Base-by-base conservation (phyloP, 2,113 vertebrate genomes). In the Scophthalmus maximus region DNA sequence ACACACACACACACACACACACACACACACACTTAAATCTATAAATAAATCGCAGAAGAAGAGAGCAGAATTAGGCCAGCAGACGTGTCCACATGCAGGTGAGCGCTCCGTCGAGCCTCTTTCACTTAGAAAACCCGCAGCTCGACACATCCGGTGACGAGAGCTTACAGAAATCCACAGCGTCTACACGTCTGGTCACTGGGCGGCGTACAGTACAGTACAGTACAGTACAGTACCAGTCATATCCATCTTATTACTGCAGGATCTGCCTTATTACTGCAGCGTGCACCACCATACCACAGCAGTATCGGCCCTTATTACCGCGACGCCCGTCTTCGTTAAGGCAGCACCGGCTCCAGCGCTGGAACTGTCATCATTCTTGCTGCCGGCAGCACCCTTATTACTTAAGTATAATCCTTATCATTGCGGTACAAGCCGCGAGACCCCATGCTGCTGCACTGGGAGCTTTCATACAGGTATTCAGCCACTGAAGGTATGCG, bases 1-100 rank as follows among this genome's bases (percentile, higher is more conserved):
- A 30, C 69, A 52, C 51, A 44, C 51, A 52, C 42, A 57, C 63
- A 60, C 61, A 26, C 61, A 56, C 67, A 67, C 56, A 64, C 49
- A 55, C 15, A 49, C 49, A 52, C 59, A 30, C 76, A 78, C 73
- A 64, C 47, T 61, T 73, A 72, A 65, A 75, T 78, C 85, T 84
- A 87, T 80, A 83, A 90, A 88, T 83, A 89, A 87, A 89, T 83
- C 65, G 81, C 71, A 81, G 75, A 82, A 82, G 81, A 88, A 86
- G 74, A 69, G 75, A 87, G 87, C 82, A 88, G 88, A 91, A 87
- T 86, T 88, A 86, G 88, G 88, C 88, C 90, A 89, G 73, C 84
- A 86, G 87, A 91, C 84, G 52, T 73, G 90, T 88, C 83, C 85
- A 78, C 82, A 85, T 76, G 77, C 82, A 27, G 81, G 47, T 30